These are phyloP conservation scores for Epirrhoe tristata DNA, from an alignment of 2,888 invertebrate genomes.

Conservation along the genomic window DNA sequence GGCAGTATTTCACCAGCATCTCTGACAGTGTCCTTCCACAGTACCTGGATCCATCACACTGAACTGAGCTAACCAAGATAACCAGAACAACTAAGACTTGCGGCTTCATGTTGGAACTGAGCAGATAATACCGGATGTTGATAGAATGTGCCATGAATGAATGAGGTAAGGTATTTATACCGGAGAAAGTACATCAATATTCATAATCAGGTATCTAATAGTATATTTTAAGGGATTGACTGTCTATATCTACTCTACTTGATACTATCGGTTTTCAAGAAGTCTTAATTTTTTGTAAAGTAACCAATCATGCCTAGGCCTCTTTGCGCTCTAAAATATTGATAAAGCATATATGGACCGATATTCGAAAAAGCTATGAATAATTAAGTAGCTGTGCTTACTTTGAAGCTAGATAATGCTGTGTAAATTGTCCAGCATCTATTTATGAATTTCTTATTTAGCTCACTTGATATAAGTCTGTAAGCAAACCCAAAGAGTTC, in stretches of 20 bases:
- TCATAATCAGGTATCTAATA: conserved; percentile 31
- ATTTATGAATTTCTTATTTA: no score
- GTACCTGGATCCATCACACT: conserved; percentile 1
- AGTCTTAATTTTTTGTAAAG: no score
- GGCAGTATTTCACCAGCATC: conserved; percentile 24
- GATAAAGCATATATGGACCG: no score
- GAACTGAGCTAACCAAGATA: conserved; percentile 11
- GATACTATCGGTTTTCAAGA: no score
- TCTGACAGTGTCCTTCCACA: conserved; percentile 24
- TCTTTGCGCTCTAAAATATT: no score
- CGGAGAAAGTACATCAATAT: conserved; percentile 48
- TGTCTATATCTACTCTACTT: neutral
- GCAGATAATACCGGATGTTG: neutral
- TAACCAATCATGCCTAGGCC: no score
- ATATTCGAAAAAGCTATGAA: no score
- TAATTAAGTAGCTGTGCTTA: no score
- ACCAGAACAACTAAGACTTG: conserved; percentile 19
- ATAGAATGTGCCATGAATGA: conserved; percentile 19
- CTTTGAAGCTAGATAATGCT: no score
- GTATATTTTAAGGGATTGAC: conserved; percentile 2
- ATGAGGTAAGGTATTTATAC: conserved; percentile 45
- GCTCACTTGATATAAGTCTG: neutral
- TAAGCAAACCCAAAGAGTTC: conserved; percentile 2
- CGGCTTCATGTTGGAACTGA: conserved; percentile 17
- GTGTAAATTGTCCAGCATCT: no score